Evolutionary conservation across 1,140 invertebrate genomes (phyloP).

Genomic region (Pseudoatta argentina): DNA sequence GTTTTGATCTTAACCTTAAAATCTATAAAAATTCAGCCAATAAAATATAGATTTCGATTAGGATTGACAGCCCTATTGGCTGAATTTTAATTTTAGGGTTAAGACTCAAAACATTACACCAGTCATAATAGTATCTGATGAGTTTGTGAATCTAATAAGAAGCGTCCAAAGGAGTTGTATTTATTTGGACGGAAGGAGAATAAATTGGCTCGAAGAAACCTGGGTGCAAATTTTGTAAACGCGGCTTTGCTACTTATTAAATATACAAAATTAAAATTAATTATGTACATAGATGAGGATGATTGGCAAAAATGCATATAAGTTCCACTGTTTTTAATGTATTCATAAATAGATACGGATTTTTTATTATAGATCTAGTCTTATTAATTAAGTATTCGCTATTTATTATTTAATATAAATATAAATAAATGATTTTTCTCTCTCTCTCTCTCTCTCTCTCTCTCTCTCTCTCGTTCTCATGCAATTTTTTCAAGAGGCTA

Average conservation of each 20-base stretch:
- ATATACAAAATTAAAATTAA: not conserved
- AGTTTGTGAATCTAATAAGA: too few species aligned
- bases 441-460: not conserved
- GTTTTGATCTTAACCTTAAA: too few species aligned
- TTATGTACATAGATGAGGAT: not conserved
- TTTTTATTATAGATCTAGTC: not conserved
- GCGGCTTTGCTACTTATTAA: not conserved
- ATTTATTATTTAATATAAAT: not conserved
- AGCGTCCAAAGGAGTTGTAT: too few species aligned
- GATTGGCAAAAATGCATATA: not conserved
- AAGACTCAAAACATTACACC: too few species aligned
- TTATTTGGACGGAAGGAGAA: too few species aligned
- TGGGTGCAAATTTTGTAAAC: too few species aligned
- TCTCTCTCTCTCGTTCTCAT: not conserved
- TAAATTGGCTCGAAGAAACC: too few species aligned
- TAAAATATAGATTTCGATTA: too few species aligned
- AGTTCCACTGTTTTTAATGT: not conserved
- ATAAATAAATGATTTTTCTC: not conserved
- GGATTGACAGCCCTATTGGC: too few species aligned
- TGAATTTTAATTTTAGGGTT: too few species aligned
- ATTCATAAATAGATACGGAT: not conserved
- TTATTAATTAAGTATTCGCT: not conserved
- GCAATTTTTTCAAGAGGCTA: slow-evolving; percentile 9
- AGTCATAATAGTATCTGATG: too few species aligned
- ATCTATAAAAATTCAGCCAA: too few species aligned